These are phyloP conservation scores for Arrhopalites spinosus DNA, from an alignment of 2,888 invertebrate genomes.

Conservation along the genomic window DNA sequence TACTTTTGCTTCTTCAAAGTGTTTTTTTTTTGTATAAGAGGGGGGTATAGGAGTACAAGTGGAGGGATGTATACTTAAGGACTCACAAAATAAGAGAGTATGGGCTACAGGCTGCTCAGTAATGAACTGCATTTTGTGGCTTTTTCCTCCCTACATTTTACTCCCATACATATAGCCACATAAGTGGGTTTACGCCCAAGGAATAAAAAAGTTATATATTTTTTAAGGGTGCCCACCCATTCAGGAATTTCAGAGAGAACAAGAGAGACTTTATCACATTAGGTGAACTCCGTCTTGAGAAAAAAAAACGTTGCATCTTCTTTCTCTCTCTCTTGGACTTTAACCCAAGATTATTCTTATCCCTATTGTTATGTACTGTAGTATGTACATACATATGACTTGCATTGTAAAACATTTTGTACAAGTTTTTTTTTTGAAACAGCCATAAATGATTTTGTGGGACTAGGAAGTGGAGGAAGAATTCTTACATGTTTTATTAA, in stretches of 20 bases:
- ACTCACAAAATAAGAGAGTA: too few relatives aligned
- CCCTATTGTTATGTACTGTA: neutral
- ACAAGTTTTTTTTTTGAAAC: too few relatives aligned
- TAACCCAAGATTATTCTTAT: neutral
- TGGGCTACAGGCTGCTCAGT: neutral
- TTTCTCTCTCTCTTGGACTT: conserved; percentile 21
- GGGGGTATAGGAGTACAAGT: neutral
- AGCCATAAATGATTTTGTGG: too few relatives aligned
- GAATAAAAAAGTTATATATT: conserved; percentile 52
- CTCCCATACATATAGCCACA: conserved; percentile 3
- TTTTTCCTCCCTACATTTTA: neutral
- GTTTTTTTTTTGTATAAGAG: neutral
- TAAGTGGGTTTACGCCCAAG: conserved; percentile 52
- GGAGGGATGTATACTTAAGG: neutral
- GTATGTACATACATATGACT: too few relatives aligned
- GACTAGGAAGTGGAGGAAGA: too few relatives aligned
- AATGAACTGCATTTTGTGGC: neutral
- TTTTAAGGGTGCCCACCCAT: conserved; percentile 55
- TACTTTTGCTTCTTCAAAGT: neutral
- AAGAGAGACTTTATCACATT: conserved; percentile 37
- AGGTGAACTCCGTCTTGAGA: conserved; percentile 5
- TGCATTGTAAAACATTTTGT: too few relatives aligned
- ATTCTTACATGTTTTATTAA: too few relatives aligned
- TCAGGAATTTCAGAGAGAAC: too few relatives aligned
- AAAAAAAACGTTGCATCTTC: conserved; percentile 12